Percentiles rank a stretch among this genome's conserved stretches.
phyloP scores from a whole-genome alignment of 2,113 vertebrate genomes.

The Paedocypris sp. region DNA sequence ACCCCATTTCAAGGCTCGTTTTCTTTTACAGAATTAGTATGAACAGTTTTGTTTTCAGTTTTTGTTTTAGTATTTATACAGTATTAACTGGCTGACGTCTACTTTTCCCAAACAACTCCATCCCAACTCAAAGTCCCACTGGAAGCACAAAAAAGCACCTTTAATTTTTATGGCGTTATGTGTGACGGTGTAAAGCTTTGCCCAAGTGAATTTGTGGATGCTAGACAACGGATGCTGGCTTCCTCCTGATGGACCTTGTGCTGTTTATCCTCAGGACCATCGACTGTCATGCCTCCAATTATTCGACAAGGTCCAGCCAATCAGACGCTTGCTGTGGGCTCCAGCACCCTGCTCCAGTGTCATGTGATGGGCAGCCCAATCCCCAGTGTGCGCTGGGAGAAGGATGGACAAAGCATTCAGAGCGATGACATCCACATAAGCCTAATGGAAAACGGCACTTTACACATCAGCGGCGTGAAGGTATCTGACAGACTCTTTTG shows the following conservation, averaged over 20 bases:
- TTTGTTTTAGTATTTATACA: too few species aligned
- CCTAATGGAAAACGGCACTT: conserved; percentile 77
- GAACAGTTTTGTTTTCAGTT: too few species aligned
- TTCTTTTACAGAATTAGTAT: too few species aligned
- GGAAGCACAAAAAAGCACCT: too few species aligned
- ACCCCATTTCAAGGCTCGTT: too few species aligned
- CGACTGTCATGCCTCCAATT: conserved; percentile 61
- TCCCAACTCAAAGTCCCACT: too few species aligned
- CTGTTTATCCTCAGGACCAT: conserved; percentile 50
- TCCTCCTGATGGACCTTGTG: conserved; percentile 6
- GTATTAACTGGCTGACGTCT: too few species aligned
- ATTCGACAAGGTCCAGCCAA: conserved; percentile 74
- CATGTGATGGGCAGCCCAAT: conserved; percentile 58
- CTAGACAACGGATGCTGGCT: conserved; percentile 5
- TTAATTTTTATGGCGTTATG: too few species aligned
- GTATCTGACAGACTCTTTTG: conserved; percentile 47
- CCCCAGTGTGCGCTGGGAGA: conserved; percentile 75
- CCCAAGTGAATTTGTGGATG: background rate
- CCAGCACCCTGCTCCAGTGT: conserved; percentile 67
- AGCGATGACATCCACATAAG: conserved; percentile 60
- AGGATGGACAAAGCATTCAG: conserved; percentile 67
- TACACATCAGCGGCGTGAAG: conserved; percentile 71
- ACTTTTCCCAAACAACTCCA: too few species aligned
- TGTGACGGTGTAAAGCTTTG: too few species aligned
- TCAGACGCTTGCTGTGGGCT: conserved; percentile 64